Base-by-base conservation (phyloP, 2,888 invertebrate genomes). In the Mantis religiosa region DNA sequence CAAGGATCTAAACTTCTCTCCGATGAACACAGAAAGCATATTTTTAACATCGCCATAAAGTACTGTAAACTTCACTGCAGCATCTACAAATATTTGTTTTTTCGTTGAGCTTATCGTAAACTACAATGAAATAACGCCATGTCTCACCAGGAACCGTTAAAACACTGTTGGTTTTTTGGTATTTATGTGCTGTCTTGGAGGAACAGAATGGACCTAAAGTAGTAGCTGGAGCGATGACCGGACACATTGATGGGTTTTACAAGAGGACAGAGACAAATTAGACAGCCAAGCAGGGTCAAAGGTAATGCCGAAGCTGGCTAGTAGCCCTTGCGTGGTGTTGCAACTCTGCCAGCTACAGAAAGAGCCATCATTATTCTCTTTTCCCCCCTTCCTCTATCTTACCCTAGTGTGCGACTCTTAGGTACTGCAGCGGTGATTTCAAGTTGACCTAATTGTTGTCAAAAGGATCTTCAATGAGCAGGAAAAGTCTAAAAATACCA, bases 181-280 rank as follows among this genome's bases (percentile, higher is more conserved):
- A 71, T 71, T 71, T 71, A 71, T 71, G 54, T 15, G 20, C 54
- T 71, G 54, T 71, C 54, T 25, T 71, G 20, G 54, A 71, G 54
- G 54, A 20, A 71, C 54, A 71, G 54, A 71, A 71, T 71, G 25
- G 54, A 71, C 54, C 54, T 71, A 71, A 71, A 20, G 54, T 71
- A 71, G 54, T 20, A 71, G 54, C 54, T 71, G 54, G 54, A 71
- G 54, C 54, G 54, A 71, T 71, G 54, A 71, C 54, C 54, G 54
- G 54, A 71, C 54, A 71, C 54, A 71, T 71, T 71, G 54, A 71
- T 71, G 54, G 54, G 54, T 15, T 71, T 71, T 71, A 71, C 54
- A 71, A 25, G 82, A 82, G n/a, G 87, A 87, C 87, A 87, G 82
- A 87, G 87, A 87, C 87, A 87, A 87, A 87, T 87, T 87, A 87